Evolutionary conservation across 2,113 vertebrate genomes (phyloP).

Genomic region (Motacilla alba): DNA sequence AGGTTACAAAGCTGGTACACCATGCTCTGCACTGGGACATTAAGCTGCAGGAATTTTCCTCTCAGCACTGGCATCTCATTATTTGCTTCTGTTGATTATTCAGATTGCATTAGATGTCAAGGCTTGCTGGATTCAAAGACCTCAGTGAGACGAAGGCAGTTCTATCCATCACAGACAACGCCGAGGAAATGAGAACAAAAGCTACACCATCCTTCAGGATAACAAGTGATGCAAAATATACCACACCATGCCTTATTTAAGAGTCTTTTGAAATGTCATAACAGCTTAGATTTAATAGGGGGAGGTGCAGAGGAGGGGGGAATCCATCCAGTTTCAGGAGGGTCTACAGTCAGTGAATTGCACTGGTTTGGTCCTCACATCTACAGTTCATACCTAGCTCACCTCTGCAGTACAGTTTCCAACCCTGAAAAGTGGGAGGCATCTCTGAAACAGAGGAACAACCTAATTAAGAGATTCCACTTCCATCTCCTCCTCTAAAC

Average conservation of each 20-base stretch:
- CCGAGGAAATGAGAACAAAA: background rate
- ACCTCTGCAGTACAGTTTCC: background rate
- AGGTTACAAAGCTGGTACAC: slow-evolving; percentile 6
- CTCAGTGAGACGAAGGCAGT: background rate
- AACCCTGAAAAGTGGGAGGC: background rate
- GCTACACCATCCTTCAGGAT: background rate
- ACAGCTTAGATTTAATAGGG: background rate
- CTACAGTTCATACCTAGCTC: background rate
- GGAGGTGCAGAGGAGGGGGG: background rate
- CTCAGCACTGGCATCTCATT: slow-evolving; percentile 14
- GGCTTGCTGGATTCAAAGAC: slow-evolving; percentile 34
- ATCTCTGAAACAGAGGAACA: background rate
- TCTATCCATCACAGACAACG: background rate
- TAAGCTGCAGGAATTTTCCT: slow-evolving; percentile 52
- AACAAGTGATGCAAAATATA: background rate
- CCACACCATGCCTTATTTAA: background rate
- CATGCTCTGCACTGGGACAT: background rate
- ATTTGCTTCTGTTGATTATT: slow-evolving; percentile 55
- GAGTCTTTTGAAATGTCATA: background rate
- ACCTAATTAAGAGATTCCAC: background rate
- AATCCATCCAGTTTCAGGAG: background rate
- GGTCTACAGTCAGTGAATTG: background rate
- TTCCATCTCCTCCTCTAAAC: background rate
- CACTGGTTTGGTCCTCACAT: background rate
- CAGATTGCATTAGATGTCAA: slow-evolving; percentile 45